These are phyloP conservation scores for Frankliniella intonsa DNA, from an alignment of 2,888 invertebrate genomes.

Conservation along the genomic window DNA sequence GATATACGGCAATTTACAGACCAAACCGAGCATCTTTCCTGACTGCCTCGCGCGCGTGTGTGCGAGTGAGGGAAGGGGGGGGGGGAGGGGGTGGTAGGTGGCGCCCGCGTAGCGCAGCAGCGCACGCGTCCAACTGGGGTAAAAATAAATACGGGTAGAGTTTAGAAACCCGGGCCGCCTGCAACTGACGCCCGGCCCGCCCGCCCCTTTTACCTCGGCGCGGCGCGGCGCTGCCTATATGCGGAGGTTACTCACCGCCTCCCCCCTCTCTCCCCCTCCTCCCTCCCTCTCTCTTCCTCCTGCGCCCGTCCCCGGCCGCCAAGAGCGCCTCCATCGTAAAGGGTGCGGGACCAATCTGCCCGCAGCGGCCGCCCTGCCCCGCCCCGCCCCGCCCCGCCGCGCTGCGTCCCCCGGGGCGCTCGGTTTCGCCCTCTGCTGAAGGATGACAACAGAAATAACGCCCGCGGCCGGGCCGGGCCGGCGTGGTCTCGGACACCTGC, in stretches of 20 bases:
- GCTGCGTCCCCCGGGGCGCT: no score
- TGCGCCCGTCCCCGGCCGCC: background rate
- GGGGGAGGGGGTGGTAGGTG: background rate
- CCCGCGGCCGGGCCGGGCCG: no score
- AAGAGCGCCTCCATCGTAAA: no score
- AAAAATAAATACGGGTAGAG: constrained; percentile 4
- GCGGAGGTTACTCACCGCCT: constrained; percentile 12
- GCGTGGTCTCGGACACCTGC: no score
- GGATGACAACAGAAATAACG: no score
- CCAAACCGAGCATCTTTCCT: background rate
- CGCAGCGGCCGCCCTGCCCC: no score
- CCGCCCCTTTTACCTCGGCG: background rate
- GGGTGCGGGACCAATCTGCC: no score
- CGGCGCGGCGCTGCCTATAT: constrained; percentile 6
- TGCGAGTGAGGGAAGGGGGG: background rate
- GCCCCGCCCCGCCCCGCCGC: no score
- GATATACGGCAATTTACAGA: constrained; percentile 3
- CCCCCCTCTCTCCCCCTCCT: background rate
- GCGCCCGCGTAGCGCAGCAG: background rate
- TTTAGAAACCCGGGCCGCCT: background rate
- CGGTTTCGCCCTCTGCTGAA: no score
- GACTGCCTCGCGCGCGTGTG: background rate
- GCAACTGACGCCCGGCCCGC: background rate
- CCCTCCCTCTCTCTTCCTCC: background rate
- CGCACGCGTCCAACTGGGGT: background rate